A percentile compares a stretch with the other conserved stretches of the same genome.
phyloP scores from a whole-genome alignment of 2,888 invertebrate genomes.

The Chloromyia formosa region DNA sequence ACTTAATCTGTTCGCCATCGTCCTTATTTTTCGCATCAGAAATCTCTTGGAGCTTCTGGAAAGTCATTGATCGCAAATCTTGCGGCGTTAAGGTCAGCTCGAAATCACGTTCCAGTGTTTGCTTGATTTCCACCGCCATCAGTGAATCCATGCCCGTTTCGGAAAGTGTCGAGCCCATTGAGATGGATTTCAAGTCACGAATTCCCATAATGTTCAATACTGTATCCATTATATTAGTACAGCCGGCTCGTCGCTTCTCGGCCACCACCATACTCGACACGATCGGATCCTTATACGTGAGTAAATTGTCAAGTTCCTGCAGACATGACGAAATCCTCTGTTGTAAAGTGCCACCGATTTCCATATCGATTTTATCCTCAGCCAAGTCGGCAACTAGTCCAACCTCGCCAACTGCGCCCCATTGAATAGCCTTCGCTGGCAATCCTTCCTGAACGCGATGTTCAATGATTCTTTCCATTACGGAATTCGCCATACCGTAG shows the following conservation, averaged over 20 bases:
- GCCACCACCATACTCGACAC: constrained; percentile 89
- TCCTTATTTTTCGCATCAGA: constrained; percentile 56
- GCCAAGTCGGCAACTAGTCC: constrained; percentile 83
- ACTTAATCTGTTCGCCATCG: constrained; percentile 56
- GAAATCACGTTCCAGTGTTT: constrained; percentile 87
- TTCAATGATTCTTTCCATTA: constrained; percentile 90
- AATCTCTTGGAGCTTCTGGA: constrained; percentile 65
- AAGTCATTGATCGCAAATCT: constrained; percentile 83
- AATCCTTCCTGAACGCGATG: constrained; percentile 73
- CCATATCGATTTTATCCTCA: constrained; percentile 73
- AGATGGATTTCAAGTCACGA: constrained; percentile 74
- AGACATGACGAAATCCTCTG: constrained; percentile 87
- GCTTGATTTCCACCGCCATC: constrained; percentile 97
- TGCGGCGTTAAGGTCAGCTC: constrained; percentile 86
- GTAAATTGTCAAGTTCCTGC: constrained; percentile 75
- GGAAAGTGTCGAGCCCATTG: constrained; percentile 77
- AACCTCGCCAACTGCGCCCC: constrained; percentile 92
- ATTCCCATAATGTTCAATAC: constrained; percentile 76
- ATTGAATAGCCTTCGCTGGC: constrained; percentile 86
- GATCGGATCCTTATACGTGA: constrained; percentile 74
- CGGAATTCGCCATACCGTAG: constrained; percentile 89
- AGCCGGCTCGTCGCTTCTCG: constrained; percentile 74
- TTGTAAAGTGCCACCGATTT: constrained; percentile 83
- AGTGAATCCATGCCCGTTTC: constrained; percentile 97
- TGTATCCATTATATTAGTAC: constrained; percentile 75